Percentiles rank a stretch among this genome's conserved stretches.
phyloP scores from a whole-genome alignment of 2,797 vertebrate genomes.

The Microctenopoma stevenorrisi region DNA sequence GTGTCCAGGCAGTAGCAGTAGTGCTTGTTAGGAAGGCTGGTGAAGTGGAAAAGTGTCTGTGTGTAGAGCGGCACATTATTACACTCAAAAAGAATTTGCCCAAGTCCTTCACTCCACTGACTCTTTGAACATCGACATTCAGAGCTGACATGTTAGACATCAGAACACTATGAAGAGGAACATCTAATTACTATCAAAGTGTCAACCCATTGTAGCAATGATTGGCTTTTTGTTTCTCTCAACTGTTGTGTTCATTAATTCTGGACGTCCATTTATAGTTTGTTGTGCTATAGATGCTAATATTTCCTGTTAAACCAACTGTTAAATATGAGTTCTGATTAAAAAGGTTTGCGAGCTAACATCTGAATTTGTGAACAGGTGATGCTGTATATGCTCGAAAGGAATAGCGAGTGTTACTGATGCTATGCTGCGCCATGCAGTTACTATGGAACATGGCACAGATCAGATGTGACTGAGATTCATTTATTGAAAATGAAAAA shows the following conservation, averaged over 20 bases:
- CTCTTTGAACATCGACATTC: slow-evolving; percentile 58
- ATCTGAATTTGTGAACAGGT: slow-evolving; percentile 28
- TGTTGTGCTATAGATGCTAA: slow-evolving; percentile 39
- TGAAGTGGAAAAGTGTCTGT: slow-evolving; percentile 69
- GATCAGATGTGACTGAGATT: slow-evolving; percentile 28
- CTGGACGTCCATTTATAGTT: slow-evolving; percentile 23
- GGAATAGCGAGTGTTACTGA: background rate
- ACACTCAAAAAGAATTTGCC: slow-evolving; percentile 50
- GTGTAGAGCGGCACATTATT: slow-evolving; percentile 52
- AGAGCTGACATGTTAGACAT: slow-evolving; percentile 47
- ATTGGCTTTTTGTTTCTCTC: slow-evolving; percentile 27
- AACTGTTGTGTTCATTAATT: slow-evolving; percentile 28
- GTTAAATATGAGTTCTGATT: slow-evolving; percentile 45
- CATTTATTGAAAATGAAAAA: slow-evolving; percentile 31
- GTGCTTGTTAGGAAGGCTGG: slow-evolving; percentile 66
- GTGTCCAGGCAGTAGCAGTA: slow-evolving; percentile 34
- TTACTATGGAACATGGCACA: background rate
- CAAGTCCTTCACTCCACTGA: slow-evolving; percentile 62
- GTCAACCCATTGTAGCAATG: slow-evolving; percentile 34
- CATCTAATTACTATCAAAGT: slow-evolving; percentile 55
- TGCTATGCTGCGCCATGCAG: background rate
- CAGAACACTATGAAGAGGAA: slow-evolving; percentile 36
- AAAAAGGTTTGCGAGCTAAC: slow-evolving; percentile 32
- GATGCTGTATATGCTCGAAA: slow-evolving; percentile 3
- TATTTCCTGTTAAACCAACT: slow-evolving; percentile 47